These are phyloP conservation scores for Diorhabda sublineata DNA, from an alignment of 1,140 invertebrate genomes.

Conservation along the genomic window DNA sequence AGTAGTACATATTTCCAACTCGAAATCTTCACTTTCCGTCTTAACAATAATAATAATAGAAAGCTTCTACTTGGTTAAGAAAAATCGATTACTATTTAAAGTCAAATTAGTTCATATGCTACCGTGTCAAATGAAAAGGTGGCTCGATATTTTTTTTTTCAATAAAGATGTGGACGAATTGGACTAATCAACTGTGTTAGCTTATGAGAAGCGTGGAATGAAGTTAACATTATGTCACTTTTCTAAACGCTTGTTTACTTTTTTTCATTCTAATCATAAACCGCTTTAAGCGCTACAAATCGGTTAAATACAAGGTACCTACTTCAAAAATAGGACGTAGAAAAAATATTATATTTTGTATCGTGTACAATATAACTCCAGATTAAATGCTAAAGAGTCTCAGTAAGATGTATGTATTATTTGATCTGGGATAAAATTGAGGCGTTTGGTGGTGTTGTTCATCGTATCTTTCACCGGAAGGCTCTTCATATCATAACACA, in stretches of 20 bases:
- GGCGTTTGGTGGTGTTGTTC: too few species aligned
- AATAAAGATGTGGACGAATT: background rate
- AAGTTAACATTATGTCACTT: background rate
- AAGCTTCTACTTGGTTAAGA: background rate
- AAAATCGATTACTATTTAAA: background rate
- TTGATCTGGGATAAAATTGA: too few species aligned
- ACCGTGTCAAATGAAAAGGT: background rate
- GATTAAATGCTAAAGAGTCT: too few species aligned
- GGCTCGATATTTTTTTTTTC: background rate
- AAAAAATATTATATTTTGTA: too few species aligned
- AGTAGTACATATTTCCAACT: too few species aligned
- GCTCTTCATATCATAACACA: too few species aligned
- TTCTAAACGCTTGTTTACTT: background rate
- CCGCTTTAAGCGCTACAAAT: background rate
- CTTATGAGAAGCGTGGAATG: background rate
- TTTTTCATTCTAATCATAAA: background rate
- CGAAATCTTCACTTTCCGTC: background rate
- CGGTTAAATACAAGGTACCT: background rate
- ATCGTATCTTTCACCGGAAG: too few species aligned
- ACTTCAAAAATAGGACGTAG: too few species aligned
- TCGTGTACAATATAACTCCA: too few species aligned
- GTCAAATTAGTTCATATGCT: background rate
- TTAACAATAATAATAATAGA: background rate
- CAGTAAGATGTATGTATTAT: too few species aligned
- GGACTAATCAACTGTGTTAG: background rate